Percentiles rank a stretch among this genome's conserved stretches.
Evolutionary conservation across 2,797 vertebrate species (phyloP).

Genomic region (Toxotes lorentzi): DNA sequence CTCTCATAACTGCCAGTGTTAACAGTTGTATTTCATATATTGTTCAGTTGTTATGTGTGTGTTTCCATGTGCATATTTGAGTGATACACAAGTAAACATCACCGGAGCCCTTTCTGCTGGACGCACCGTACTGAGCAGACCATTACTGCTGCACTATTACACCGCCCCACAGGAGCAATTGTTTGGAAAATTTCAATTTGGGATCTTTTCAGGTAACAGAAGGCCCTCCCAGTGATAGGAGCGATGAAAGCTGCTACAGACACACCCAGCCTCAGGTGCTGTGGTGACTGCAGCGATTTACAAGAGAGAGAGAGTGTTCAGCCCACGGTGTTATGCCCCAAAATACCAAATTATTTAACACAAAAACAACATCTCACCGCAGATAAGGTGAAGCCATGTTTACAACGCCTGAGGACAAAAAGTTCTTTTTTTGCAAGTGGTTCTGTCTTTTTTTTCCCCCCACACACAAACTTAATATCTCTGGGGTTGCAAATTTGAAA

Average conservation of each 20-base stretch:
- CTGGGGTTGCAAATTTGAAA: conserved; percentile 3
- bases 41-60: no score
- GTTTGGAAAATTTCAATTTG: conserved; percentile 50
- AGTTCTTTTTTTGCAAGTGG: not conserved
- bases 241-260: conserved; percentile 12
- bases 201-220: conserved; percentile 38
- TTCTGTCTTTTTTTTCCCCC: not conserved
- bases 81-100: conserved; percentile 1
- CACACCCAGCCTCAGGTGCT: conserved; percentile 35
- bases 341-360: conserved; percentile 44
- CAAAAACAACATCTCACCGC: conserved; percentile 18
- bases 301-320: not conserved
- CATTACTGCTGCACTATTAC: conserved; percentile 45
- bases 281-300: not conserved
- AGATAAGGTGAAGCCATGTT: conserved; percentile 8
- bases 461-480: not conserved
- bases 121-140: conserved; percentile 18
- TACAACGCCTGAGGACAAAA: not conserved
- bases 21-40: not conserved
- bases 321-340: not conserved
- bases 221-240: not conserved
- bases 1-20: not conserved
- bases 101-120: conserved; percentile 18
- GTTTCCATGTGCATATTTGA: not conserved
- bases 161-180: conserved; percentile 33